Evolutionary conservation across 1,140 invertebrate genomes (phyloP).

Genomic region (Melitaea cinxia): DNA sequence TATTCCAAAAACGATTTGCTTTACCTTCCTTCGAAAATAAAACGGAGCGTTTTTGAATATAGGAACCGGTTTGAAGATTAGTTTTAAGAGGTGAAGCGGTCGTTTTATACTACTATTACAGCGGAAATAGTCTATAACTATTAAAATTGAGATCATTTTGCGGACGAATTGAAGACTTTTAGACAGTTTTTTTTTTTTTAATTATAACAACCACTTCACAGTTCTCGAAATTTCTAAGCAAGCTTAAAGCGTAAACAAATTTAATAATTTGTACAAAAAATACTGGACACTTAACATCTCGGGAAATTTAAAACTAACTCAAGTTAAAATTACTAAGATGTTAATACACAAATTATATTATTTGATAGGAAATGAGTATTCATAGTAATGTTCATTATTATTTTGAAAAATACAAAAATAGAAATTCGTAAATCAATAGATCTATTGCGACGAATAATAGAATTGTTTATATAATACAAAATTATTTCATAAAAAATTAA

Average conservation of each 20-base stretch:
- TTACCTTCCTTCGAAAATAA: too few species aligned
- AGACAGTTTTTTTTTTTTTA: neutral
- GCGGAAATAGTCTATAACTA: slow-evolving; percentile 9
- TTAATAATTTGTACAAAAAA: slow-evolving; percentile 43
- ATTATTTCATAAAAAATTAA: slow-evolving; percentile 11
- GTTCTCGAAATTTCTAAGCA: slow-evolving; percentile 2
- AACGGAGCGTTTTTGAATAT: too few species aligned
- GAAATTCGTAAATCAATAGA: slow-evolving; percentile 30
- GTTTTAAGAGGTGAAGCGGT: slow-evolving; percentile 29
- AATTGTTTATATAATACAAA: slow-evolving; percentile 14
- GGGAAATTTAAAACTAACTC: slow-evolving; percentile 23
- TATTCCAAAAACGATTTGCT: too few species aligned
- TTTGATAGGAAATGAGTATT: slow-evolving; percentile 30
- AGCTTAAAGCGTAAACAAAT: slow-evolving; percentile 22
- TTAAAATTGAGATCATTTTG: slow-evolving; percentile 25
- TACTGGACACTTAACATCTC: slow-evolving; percentile 38
- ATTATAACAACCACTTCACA: slow-evolving; percentile 25
- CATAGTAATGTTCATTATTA: slow-evolving; percentile 15
- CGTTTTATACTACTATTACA: neutral
- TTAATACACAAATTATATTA: slow-evolving; percentile 5
- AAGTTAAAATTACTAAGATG: slow-evolving; percentile 6
- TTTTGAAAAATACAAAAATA: slow-evolving; percentile 36
- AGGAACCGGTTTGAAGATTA: too few species aligned
- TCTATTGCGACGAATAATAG: slow-evolving; percentile 17
- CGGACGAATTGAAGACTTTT: slow-evolving; percentile 25